phyloP scores from a whole-genome alignment of 2,797 vertebrate species.

The Psittacula derbiana region DNA sequence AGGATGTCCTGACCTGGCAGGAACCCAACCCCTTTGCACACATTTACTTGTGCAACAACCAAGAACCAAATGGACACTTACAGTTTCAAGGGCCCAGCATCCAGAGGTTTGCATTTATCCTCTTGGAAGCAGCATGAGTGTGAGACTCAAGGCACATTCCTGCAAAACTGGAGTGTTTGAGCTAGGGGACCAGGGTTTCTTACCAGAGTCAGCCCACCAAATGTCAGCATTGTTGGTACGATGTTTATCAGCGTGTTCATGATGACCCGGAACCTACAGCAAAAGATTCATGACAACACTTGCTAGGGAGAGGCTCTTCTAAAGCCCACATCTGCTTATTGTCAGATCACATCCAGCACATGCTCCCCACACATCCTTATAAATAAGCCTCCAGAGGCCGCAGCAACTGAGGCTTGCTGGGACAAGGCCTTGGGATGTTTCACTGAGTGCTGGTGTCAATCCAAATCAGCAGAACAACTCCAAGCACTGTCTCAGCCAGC shows the following conservation, averaged over 20 bases:
- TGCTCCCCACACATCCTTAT: not conserved
- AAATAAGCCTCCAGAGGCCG: not conserved
- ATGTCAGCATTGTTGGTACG: constrained; percentile 88
- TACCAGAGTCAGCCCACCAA: constrained; percentile 90
- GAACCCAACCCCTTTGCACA: not conserved
- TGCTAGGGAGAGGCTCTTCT: not conserved
- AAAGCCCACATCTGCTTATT: not conserved
- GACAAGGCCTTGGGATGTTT: not conserved
- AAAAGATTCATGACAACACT: not conserved
- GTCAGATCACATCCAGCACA: not conserved
- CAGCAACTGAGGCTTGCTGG: not conserved
- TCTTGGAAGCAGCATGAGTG: not conserved
- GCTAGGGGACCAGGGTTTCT: constrained; percentile 45
- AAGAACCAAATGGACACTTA: not conserved
- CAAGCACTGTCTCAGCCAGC: not conserved
- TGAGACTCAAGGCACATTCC: not conserved
- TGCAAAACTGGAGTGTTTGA: not conserved
- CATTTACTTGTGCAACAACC: not conserved
- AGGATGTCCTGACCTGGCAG: not conserved
- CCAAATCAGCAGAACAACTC: not conserved
- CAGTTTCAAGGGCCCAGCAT: not conserved
- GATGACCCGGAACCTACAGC: constrained; percentile 85
- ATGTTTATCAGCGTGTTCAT: constrained; percentile 93
- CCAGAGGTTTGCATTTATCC: not conserved
- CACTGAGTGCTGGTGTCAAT: not conserved